phyloP scores from a whole-genome alignment of 2,797 vertebrate genomes.

The Leptodactylus fallax region DNA sequence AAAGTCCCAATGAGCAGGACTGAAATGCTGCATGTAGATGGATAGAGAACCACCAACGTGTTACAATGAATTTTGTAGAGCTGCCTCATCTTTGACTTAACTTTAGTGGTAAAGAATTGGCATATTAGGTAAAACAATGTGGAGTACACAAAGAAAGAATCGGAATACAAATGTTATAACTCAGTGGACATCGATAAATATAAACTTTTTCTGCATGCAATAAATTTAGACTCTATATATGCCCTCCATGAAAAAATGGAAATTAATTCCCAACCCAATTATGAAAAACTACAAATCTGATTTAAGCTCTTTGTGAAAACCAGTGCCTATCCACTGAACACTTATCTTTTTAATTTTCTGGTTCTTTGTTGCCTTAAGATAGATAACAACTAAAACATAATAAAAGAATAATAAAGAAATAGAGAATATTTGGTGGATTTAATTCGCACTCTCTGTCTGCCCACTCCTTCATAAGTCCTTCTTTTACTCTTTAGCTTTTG shows the following conservation, averaged over 20 bases:
- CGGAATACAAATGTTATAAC: not conserved
- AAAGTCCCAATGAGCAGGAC: no score
- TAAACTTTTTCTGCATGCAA: slow-evolving; percentile 65
- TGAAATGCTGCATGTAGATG: no score
- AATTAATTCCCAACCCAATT: slow-evolving; percentile 73
- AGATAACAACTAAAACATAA: slow-evolving; percentile 77
- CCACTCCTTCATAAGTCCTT: slow-evolving; percentile 63
- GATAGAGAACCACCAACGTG: no score
- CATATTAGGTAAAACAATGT: not conserved
- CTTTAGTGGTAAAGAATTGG: no score
- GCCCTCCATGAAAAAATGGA: slow-evolving; percentile 73
- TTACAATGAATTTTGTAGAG: no score
- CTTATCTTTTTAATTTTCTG: slow-evolving; percentile 81
- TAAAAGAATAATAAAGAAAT: slow-evolving; percentile 67
- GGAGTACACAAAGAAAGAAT: not conserved
- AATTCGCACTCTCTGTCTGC: slow-evolving; percentile 68
- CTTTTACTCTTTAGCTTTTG: slow-evolving; percentile 66
- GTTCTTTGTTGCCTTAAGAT: slow-evolving; percentile 79
- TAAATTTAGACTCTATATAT: slow-evolving; percentile 66
- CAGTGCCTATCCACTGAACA: slow-evolving; percentile 70
- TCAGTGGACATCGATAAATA: not conserved
- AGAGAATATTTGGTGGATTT: slow-evolving; percentile 75
- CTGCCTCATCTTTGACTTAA: no score
- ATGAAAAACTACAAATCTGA: slow-evolving; percentile 76
- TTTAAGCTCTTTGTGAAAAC: slow-evolving; percentile 79